Base-by-base conservation (phyloP, 2,888 invertebrate genomes). In the Polyploca ridens region DNA sequence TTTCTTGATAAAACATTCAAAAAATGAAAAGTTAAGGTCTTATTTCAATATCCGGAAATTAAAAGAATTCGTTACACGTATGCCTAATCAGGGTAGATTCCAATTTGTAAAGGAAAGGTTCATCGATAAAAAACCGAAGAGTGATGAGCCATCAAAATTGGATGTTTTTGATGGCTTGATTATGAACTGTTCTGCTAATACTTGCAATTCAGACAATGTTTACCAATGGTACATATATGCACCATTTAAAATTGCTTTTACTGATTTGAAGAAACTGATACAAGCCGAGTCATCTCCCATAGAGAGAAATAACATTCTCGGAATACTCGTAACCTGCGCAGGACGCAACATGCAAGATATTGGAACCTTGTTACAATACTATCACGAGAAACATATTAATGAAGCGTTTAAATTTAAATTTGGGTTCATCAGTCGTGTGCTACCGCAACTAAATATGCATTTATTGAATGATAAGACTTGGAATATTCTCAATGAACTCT, bases 191-290 rank as follows among this genome's bases (percentile, higher is more conserved):
- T 16, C 19, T 54, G 6, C 16, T n/a, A n/a, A 35, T 4, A n/a
- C 59, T 16, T 14, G 13, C 8, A 61, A 19, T 19, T 5, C 16
- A 5, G 67, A 64, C 46, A 68, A 73, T 41, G 66, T 71, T 63
- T 81, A 88, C 64, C 59, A 75, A 11, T 91, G 90, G 89, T 91
- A 90, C 67, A 74, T 73, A 49, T 87, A 83, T 71, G 86, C 89
- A 3, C 79, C 84, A 46, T 91, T 91, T 70, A 74, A 81, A 63
- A 71, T 69, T 4, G 90, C 91, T 13, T 87, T 90, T 70, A 62
- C 67, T 13, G 86, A 87, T 65, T 68, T 87, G 13, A 83, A 77
- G 64, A 79, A 84, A 71, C 62, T 83, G 38, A 75, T 86, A 63
- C 66, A 71, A 8, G 54, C 69, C 1, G 82, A 86, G 72, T 35